Evolutionary conservation across 1,140 invertebrate species (phyloP).

Genomic region (Drosophila elegans): DNA sequence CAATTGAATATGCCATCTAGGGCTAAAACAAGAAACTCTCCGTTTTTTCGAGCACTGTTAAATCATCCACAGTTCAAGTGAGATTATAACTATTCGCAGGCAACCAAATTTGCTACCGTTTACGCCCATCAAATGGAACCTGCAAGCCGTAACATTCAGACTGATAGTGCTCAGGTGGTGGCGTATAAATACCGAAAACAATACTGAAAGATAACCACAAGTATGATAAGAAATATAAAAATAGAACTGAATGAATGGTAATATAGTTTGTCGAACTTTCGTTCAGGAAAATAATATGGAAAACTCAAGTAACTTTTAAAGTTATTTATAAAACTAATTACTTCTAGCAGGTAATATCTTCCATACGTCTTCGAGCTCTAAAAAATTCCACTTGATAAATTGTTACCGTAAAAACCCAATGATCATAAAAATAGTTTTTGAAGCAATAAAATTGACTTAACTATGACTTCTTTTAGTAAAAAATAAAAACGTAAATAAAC

Average conservation of each 20-base stretch:
- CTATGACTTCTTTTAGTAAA: constrained; percentile 32
- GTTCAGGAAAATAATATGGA: neutral
- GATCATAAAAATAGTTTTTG: constrained; percentile 17
- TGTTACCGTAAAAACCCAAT: constrained; percentile 13
- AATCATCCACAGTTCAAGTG: constrained; percentile 2
- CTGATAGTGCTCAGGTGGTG: constrained; percentile 25
- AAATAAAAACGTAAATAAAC: constrained; percentile 44
- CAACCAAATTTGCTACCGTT: constrained; percentile 27
- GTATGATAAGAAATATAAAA: constrained; percentile 17
- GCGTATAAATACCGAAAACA: constrained; percentile 32
- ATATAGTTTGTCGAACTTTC: constrained; percentile 10
- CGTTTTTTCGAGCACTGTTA: neutral
- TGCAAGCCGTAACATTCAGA: constrained; percentile 9
- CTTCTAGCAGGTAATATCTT: neutral
- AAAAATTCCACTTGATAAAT: constrained; percentile 19
- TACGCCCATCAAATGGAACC: constrained; percentile 26
- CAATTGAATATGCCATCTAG: constrained; percentile 16
- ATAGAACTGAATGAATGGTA: constrained; percentile 10
- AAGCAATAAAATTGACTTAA: constrained; percentile 62
- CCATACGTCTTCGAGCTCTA: too few relatives aligned
- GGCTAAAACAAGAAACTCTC: neutral
- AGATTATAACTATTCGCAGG: constrained; percentile 11
- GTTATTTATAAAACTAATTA: too few relatives aligned
- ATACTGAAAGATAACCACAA: constrained; percentile 23
- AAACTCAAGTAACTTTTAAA: neutral